These are phyloP conservation scores for Isoperla grammatica DNA, from an alignment of 2,888 invertebrate genomes.

Conservation along the genomic window DNA sequence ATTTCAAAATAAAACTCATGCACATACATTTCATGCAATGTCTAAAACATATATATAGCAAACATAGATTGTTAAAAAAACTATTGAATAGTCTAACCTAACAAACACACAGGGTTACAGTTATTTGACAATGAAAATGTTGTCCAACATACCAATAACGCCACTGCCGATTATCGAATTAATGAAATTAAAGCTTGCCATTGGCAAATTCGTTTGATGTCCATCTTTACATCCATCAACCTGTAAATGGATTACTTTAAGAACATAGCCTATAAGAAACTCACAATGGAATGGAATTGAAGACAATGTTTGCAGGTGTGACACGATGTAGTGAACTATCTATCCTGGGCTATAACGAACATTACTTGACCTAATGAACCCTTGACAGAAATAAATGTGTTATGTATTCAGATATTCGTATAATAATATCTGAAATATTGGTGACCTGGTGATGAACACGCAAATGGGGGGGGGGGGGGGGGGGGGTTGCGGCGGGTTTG, in stretches of 20 bases:
- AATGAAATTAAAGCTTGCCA: constrained; percentile 81
- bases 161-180: constrained; percentile 85
- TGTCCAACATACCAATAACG: constrained; percentile 66
- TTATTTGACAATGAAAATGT: no score
- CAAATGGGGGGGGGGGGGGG: no score
- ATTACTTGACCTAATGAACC: no score
- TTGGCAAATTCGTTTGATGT: constrained; percentile 46
- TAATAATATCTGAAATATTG: no score
- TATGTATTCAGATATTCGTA: not conserved
- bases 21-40: not conserved
- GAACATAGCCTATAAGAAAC: not conserved
- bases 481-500: no score
- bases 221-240: constrained; percentile 20
- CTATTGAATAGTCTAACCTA: not conserved
- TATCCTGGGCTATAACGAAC: not conserved
- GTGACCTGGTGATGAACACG: no score
- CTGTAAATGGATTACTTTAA: not conserved
- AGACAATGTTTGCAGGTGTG: not conserved
- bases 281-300: not conserved
- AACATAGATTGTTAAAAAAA: not conserved
- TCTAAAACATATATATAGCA: not conserved
- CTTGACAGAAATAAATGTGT: not conserved
- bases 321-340: not conserved
- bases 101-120: not conserved
- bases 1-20: no score